Conservation (phyloP, 2,888 invertebrate genomes). For the Drosophila algonquin region DNA sequence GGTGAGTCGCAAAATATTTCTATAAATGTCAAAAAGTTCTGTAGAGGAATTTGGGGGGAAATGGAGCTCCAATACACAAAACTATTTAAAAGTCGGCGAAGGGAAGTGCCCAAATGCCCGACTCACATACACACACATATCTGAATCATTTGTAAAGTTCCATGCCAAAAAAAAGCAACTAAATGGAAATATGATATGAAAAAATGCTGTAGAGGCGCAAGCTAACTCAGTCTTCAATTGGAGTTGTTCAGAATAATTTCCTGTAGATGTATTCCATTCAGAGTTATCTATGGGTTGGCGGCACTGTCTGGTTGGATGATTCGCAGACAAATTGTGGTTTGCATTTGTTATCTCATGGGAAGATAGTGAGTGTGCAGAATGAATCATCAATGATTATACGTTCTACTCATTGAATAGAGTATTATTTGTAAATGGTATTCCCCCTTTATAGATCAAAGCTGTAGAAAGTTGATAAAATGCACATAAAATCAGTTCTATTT, state of each 20-base stretch:
- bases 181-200: constrained; percentile 10
- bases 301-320: neutral
- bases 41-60: neutral
- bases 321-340: neutral
- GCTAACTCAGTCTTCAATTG: neutral
- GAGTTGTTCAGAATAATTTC: neutral
- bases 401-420: neutral
- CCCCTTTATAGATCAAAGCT: neutral
- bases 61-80: neutral
- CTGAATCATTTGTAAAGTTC: constrained; percentile 25
- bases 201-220: too few relatives aligned
- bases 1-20: constrained; percentile 1
- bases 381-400: neutral
- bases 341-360: neutral
- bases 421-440: neutral
- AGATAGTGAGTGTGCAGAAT: neutral
- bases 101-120: neutral
- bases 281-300: neutral
- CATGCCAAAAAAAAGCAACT: constrained; percentile 3
- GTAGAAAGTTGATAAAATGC: too few relatives aligned
- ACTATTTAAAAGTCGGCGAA: constrained; percentile 23
- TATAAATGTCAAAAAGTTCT: neutral
- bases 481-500: too few relatives aligned
- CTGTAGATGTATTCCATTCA: too few relatives aligned
- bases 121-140: constrained; percentile 8